Conservation (phyloP, 2,113 vertebrate genomes). For the Vimba vimba region DNA sequence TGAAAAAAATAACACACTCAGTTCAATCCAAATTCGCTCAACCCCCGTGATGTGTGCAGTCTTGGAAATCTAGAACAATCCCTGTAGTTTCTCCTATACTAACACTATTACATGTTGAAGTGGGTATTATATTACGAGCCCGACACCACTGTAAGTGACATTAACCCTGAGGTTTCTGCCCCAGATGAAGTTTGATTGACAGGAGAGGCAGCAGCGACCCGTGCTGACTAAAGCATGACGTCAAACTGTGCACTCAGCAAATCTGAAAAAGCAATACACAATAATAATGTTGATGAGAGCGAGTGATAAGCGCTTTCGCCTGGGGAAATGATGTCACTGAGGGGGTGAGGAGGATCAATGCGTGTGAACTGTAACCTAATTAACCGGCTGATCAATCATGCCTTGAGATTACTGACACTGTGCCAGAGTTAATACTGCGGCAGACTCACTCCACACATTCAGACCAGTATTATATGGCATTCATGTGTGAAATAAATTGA, state of each 20-base stretch:
- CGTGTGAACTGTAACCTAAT: slow-evolving; percentile 23
- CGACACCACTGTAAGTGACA: neutral
- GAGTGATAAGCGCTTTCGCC: neutral
- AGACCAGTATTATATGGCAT: neutral
- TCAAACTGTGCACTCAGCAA: neutral
- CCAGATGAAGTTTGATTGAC: neutral
- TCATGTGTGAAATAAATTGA: too few relatives aligned
- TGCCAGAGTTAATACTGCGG: neutral
- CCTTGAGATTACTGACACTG: neutral
- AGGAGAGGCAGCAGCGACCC: neutral
- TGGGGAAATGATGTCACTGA: slow-evolving; percentile 1
- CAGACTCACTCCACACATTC: neutral
- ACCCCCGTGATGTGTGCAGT: neutral
- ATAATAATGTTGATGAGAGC: neutral
- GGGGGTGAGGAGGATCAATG: neutral
- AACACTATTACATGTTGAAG: neutral
- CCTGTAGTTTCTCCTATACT: neutral
- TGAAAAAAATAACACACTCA: too few relatives aligned
- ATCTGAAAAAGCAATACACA: neutral
- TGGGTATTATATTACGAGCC: neutral
- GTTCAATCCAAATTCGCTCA: neutral
- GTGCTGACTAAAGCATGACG: slow-evolving; percentile 5
- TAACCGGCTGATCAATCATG: neutral
- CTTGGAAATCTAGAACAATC: neutral
- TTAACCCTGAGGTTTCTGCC: neutral